Percentiles rank a stretch among this genome's conserved stretches.
These are phyloP conservation scores for Sinotaia quadrata DNA, from an alignment of 2,888 invertebrate species.

Conservation along the genomic window DNA sequence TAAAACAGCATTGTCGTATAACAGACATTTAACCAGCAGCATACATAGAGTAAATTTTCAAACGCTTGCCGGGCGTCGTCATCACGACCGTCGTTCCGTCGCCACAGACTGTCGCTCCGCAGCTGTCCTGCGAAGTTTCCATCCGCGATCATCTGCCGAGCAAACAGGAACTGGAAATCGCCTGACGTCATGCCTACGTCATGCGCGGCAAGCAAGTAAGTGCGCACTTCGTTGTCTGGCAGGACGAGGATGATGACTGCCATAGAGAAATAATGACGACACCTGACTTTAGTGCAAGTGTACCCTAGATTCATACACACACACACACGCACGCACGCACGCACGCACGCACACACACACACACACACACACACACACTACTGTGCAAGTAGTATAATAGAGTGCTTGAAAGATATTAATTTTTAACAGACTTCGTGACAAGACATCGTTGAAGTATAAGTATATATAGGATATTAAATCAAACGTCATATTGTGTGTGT, in stretches of 20 bases:
- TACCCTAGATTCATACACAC: too few relatives aligned
- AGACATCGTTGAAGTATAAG: too few relatives aligned
- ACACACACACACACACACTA: background rate
- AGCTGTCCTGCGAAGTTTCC: constrained; percentile 41
- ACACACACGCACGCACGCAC: background rate
- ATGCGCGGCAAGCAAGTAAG: constrained; percentile 58
- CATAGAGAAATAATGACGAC: constrained; percentile 20
- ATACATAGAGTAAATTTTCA: constrained; percentile 61
- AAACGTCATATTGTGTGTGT: too few relatives aligned
- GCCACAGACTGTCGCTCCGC: constrained; percentile 48
- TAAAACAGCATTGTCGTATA: too few relatives aligned
- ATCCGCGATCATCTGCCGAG: constrained; percentile 50
- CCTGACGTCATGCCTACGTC: constrained; percentile 61
- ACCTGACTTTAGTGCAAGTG: too few relatives aligned
- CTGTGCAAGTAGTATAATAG: too few relatives aligned
- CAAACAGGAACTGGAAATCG: constrained; percentile 64
- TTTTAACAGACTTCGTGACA: too few relatives aligned
- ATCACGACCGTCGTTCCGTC: constrained; percentile 48
- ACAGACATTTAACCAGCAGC: too few relatives aligned
- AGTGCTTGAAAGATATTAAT: too few relatives aligned
- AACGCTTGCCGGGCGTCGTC: constrained; percentile 52
- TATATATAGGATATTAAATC: too few relatives aligned
- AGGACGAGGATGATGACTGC: constrained; percentile 61
- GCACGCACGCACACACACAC: background rate
- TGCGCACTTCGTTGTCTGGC: constrained; percentile 54